Conservation (phyloP, 1,140 invertebrate genomes). For the Nymphalis io region DNA sequence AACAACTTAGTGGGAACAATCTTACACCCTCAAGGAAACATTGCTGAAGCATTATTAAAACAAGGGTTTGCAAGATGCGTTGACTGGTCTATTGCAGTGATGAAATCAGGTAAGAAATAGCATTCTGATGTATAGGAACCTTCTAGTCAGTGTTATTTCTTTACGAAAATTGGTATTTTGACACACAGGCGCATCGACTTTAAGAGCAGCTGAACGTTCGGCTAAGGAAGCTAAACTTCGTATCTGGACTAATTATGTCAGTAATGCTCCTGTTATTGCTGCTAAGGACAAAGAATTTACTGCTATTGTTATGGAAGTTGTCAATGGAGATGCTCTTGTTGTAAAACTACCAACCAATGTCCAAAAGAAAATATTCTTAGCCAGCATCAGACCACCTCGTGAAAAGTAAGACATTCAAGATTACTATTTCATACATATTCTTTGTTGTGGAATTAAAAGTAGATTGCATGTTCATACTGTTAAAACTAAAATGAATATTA, state of each 20-base stretch:
- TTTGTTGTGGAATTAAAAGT: no score
- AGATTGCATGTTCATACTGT: no score
- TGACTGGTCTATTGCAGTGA: slow-evolving; percentile 97
- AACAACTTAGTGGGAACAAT: slow-evolving; percentile 97
- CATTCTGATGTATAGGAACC: not conserved
- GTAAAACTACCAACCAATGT: slow-evolving; percentile 90
- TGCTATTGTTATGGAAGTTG: slow-evolving; percentile 94
- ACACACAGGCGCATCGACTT: slow-evolving; percentile 86
- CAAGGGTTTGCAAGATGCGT: slow-evolving; percentile 98
- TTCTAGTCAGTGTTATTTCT: not conserved
- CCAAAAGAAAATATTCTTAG: slow-evolving; percentile 96
- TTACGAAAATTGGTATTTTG: not conserved
- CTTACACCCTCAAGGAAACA: slow-evolving; percentile 95
- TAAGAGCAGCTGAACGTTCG: slow-evolving; percentile 90
- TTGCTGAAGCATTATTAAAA: slow-evolving; percentile 94
- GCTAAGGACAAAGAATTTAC: slow-evolving; percentile 92
- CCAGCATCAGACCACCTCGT: slow-evolving; percentile 96
- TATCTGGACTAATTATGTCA: slow-evolving; percentile 93
- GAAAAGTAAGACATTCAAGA: slow-evolving; percentile 73
- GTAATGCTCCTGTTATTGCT: slow-evolving; percentile 84
- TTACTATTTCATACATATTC: no score
- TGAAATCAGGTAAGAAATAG: slow-evolving; percentile 83
- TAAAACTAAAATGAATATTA: no score
- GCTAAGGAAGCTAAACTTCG: slow-evolving; percentile 94
- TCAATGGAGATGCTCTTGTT: slow-evolving; percentile 95